Conservation (phyloP, 1,140 invertebrate genomes). For the Lerema accius region DNA sequence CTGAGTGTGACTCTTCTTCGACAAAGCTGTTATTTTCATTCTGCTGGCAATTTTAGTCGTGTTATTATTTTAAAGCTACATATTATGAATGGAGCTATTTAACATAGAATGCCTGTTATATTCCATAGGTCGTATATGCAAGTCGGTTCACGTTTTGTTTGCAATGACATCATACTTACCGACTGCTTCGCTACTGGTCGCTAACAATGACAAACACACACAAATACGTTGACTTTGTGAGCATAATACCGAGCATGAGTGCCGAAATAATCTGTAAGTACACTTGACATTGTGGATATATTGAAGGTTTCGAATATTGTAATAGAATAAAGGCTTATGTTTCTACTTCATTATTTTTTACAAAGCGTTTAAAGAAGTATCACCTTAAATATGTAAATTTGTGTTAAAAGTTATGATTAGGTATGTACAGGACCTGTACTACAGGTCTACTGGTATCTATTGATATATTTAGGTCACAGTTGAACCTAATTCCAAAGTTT, state of each 20-base stretch:
- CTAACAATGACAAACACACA: constrained; percentile 26
- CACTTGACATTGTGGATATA: neutral
- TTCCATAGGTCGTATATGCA: constrained; percentile 6
- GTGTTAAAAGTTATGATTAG: too few relatives aligned
- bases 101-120: constrained; percentile 12
- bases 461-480: too few relatives aligned
- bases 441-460: too few relatives aligned
- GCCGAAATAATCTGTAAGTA: neutral
- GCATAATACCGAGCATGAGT: neutral
- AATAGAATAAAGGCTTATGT: neutral
- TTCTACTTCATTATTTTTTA: constrained; percentile 5
- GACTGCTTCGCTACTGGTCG: constrained; percentile 5
- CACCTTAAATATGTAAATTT: too few relatives aligned
- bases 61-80: constrained; percentile 1
- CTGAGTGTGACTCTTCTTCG: too few relatives aligned
- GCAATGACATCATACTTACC: constrained; percentile 20
- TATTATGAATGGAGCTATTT: constrained; percentile 3
- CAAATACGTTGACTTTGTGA: neutral
- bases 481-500: too few relatives aligned
- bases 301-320: neutral
- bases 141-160: constrained; percentile 17
- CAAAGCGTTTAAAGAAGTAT: too few relatives aligned
- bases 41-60: neutral
- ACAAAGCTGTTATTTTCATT: too few relatives aligned
- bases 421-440: too few relatives aligned